Evolutionary conservation across 2,797 vertebrate genomes (phyloP).

Genomic region (Protosalanx chinensis): DNA sequence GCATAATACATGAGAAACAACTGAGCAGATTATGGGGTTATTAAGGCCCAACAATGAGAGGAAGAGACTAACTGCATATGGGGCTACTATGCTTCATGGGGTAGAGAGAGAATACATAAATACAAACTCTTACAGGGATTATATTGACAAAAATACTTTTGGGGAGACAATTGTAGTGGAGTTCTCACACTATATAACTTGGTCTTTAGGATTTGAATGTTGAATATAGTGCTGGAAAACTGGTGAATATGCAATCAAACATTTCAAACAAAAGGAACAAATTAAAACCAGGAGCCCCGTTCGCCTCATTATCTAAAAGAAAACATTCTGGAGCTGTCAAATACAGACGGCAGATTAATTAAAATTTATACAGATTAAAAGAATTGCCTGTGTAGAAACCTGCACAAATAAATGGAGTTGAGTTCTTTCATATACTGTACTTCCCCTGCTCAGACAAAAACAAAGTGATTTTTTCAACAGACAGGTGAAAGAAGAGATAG

Average conservation of each 20-base stretch:
- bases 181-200: slow-evolving; percentile 11
- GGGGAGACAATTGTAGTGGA: slow-evolving; percentile 17
- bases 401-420: slow-evolving; percentile 59
- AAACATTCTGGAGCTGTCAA: slow-evolving; percentile 60
- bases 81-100: not conserved
- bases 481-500: slow-evolving; percentile 68
- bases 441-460: slow-evolving; percentile 51
- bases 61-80: slow-evolving; percentile 2
- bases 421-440: slow-evolving; percentile 47
- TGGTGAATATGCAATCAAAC: slow-evolving; percentile 43
- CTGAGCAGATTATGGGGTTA: slow-evolving; percentile 73
- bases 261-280: slow-evolving; percentile 52
- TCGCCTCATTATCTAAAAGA: slow-evolving; percentile 65
- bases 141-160: slow-evolving; percentile 8
- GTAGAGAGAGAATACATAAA: slow-evolving; percentile 4
- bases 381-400: slow-evolving; percentile 48
- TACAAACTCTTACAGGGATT: not conserved
- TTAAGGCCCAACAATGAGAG: slow-evolving; percentile 57
- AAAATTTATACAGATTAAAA: slow-evolving; percentile 66
- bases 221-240: slow-evolving; percentile 32
- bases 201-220: slow-evolving; percentile 21
- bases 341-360: slow-evolving; percentile 65
- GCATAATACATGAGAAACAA: slow-evolving; percentile 81
- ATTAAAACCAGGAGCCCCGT: slow-evolving; percentile 47
- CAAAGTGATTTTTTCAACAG: slow-evolving; percentile 47